Conservation (phyloP, 2,888 invertebrate species). For the Mimas tiliae region DNA sequence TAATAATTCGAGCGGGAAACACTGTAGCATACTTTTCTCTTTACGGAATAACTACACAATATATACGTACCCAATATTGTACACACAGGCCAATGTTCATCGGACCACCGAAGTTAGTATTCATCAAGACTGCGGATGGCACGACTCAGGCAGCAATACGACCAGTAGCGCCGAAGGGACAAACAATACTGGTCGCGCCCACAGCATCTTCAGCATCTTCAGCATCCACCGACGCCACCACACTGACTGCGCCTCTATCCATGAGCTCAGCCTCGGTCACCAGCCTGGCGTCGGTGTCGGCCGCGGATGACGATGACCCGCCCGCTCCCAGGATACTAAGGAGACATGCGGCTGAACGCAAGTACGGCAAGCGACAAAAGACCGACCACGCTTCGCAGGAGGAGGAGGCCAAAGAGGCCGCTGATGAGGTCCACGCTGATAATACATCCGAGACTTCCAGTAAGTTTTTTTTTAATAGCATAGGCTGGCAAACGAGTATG, state of each 20-base stretch:
- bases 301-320: conserved; percentile 60
- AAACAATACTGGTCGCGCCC: conserved; percentile 76
- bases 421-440: conserved; percentile 49
- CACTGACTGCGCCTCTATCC: conserved; percentile 38
- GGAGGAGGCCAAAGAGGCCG: conserved; percentile 58
- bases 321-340: conserved; percentile 64
- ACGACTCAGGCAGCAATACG: conserved; percentile 67
- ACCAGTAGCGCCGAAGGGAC: conserved; percentile 70
- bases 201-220: conserved; percentile 44
- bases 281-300: conserved; percentile 39
- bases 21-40: too few relatives aligned
- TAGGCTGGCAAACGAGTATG: too few relatives aligned
- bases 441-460: conserved; percentile 59
- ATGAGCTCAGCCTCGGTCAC: conserved; percentile 44
- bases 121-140: conserved; percentile 78
- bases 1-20: too few relatives aligned
- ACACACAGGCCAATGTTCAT: conserved; percentile 77
- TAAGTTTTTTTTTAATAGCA: conserved; percentile 41
- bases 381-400: conserved; percentile 58
- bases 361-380: conserved; percentile 77
- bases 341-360: conserved; percentile 64
- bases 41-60: too few relatives aligned
- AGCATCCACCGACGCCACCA: conserved; percentile 48
- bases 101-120: conserved; percentile 80
- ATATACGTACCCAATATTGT: too few relatives aligned